Conservation (phyloP, 1,140 invertebrate genomes). For the Drosophila lini region DNA sequence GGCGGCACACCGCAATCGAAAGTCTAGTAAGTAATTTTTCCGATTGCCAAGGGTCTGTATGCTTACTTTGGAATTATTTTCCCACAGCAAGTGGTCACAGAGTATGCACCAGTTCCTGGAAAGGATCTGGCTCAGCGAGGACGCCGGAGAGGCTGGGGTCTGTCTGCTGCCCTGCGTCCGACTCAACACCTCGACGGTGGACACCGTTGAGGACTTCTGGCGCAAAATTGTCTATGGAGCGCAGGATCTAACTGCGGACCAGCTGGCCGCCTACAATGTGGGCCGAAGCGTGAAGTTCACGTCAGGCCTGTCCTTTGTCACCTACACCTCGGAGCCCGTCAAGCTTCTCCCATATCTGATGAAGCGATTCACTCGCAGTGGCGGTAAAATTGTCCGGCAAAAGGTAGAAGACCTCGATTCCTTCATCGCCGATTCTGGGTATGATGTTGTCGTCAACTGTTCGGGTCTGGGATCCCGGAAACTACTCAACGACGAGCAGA, state of each 20-base stretch:
- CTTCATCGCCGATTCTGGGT: conserved; percentile 84
- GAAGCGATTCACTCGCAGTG: conserved; percentile 86
- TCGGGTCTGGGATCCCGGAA: conserved; percentile 87
- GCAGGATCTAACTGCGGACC: conserved; percentile 82
- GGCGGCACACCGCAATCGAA: conserved; percentile 86
- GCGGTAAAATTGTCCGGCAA: conserved; percentile 85
- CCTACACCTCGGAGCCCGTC: conserved; percentile 87
- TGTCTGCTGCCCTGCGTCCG: conserved; percentile 86
- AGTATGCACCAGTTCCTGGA: conserved; percentile 87
- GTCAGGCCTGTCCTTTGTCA: conserved; percentile 87
- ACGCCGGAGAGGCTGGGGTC: conserved; percentile 86
- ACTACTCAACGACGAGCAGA: conserved; percentile 86
- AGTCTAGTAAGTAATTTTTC: conserved; percentile 85
- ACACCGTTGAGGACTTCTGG: conserved; percentile 84
- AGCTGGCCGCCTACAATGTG: conserved; percentile 85
- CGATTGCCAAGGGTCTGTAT: too few relatives aligned
- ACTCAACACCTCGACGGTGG: conserved; percentile 80
- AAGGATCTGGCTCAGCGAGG: conserved; percentile 87
- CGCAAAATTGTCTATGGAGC: conserved; percentile 86
- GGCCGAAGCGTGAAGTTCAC: conserved; percentile 85
- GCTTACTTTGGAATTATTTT: neutral
- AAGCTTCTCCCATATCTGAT: conserved; percentile 87
- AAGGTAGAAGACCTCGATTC: conserved; percentile 86
- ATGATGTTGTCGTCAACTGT: conserved; percentile 90
- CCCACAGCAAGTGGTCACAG: conserved; percentile 87